Evolutionary conservation across 2,888 invertebrate species (phyloP).

Genomic region (Trissoscelio sp.): DNA sequence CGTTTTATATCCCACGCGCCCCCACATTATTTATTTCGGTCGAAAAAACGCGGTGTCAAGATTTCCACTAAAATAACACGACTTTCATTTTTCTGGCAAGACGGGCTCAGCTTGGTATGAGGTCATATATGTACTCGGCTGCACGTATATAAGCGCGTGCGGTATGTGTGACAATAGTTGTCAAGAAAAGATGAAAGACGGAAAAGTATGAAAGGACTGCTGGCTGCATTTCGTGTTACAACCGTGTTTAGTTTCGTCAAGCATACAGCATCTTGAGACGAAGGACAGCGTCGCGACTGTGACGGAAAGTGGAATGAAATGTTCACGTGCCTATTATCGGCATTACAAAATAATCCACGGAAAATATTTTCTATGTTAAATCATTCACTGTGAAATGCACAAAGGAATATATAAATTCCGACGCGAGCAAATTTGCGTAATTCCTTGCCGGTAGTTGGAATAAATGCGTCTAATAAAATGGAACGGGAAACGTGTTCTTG

Average conservation of each 20-base stretch:
- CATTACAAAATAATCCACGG: slow-evolving; percentile 24
- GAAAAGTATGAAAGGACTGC: slow-evolving; percentile 41
- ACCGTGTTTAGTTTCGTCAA: slow-evolving; percentile 48
- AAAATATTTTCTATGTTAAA: neutral
- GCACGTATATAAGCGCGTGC: neutral
- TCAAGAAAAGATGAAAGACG: slow-evolving; percentile 43
- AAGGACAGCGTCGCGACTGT: slow-evolving; percentile 20
- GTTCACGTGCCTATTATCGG: slow-evolving; percentile 22
- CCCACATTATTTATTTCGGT: slow-evolving; percentile 38
- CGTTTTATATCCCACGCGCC: slow-evolving; percentile 26
- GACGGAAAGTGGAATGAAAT: slow-evolving; percentile 33
- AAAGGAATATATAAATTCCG: neutral
- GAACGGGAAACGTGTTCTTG: slow-evolving; percentile 17
- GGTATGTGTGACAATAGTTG: slow-evolving; percentile 51
- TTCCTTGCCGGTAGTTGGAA: neutral
- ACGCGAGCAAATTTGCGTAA: neutral
- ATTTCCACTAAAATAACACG: slow-evolving; percentile 54
- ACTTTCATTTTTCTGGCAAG: slow-evolving; percentile 50
- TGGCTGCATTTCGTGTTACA: slow-evolving; percentile 43
- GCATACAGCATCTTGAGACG: slow-evolving; percentile 29
- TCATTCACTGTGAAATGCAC: neutral
- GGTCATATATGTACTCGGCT: slow-evolving; percentile 5
- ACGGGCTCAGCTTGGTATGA: slow-evolving; percentile 19
- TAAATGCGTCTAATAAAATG: slow-evolving; percentile 6
- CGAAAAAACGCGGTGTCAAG: slow-evolving; percentile 38